Base-by-base conservation (phyloP, 2,888 invertebrate genomes). In the Aleiodes leptofemur region DNA sequence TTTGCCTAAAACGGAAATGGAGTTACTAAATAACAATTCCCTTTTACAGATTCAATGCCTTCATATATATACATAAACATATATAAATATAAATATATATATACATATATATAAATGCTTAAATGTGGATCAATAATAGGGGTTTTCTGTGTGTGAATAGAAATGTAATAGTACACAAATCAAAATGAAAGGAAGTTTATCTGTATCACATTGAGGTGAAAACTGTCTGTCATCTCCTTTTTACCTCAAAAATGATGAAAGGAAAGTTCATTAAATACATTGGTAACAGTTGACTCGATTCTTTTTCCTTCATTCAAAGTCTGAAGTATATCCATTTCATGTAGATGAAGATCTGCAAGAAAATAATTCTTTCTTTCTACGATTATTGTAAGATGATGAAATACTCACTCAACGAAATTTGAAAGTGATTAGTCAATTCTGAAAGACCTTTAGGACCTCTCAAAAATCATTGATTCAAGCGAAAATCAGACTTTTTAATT, bases 1-100 rank as follows among this genome's bases (percentile, higher is more conserved):
- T 79, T 79, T 74, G 70, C 59, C 38, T 72, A 68, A 64, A 43
- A 29, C 77, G 80, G 78, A 80, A 82, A 81, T 81, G 73, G 78
- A 79, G 79, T 81, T 82, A 78, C 80, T 79, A 80, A 82, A 79
- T 81, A 80, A 80, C 78, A 77, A 77, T 80, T 78, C 29, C 50
- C 31, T 48, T 29, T 23, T 50, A 31, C 48, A 73, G 56, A 48
- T 57, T 57, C 50, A 56, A n/a, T 51, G 16, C 43, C 14, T 43
- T 14, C 2, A 23, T 23, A 23, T 23, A 23, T 23, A 23, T 2
- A 23, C 2, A 23, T 23, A 23, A 1, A 23, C 1, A 23, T 23
- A 23, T 23, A 23, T 1, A 23, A 1, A 23, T 23, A 2, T 23
- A 23, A 1, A 23, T 23, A 23, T 23, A 23, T 2, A 23, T 23